Evolutionary conservation across 2,113 vertebrate genomes (phyloP), one percentile per base, ranked within the genome.

Genomic region (Toxostoma redivivum): DNA sequence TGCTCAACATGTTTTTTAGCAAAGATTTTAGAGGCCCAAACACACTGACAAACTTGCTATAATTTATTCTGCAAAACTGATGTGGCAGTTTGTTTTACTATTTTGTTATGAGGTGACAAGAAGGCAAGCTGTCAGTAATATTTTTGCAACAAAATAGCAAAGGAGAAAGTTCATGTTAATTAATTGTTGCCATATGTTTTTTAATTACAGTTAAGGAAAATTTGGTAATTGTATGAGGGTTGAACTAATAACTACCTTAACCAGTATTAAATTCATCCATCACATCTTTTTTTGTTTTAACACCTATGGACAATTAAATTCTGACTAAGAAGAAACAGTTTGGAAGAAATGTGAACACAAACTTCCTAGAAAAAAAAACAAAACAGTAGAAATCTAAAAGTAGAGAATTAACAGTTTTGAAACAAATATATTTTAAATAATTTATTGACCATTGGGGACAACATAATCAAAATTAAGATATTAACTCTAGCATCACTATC

Each of bases 11-110:
- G 57, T 7, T 86, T 95, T 92, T 66, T 48, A 87, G 42, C 42
- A 42, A 79, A 70, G 53, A 72, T 44, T 95, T 94, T 79, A 73
- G n/a, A 95, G 40, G 25, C 67, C 64, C 28, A 94, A 90, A 91
- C n/a, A 94, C n/a, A 62, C 25, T 42, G 85, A 83, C 81, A 94
- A 89, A 77, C 33, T 85, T 84, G 42, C 23, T 69, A 78, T 28
- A 90, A 96, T 90, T 90, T 94, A 96, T 50, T 95, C 76, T 56
- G 57, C 44, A 82, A 92, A 95, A 92, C 24, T 51, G 44, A 65
- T 85, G 66, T 35, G 80, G 77, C 67, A 80, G 74, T 73, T 95
- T 91, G 74, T 64, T 91, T 95, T 78, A 90, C 33, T 76, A 21
- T 61, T 89, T 91, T 72, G 86, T 95, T 86, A 77, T 73, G 79